Conservation (phyloP, 2,888 invertebrate genomes). For the Rotaria sp. region DNA sequence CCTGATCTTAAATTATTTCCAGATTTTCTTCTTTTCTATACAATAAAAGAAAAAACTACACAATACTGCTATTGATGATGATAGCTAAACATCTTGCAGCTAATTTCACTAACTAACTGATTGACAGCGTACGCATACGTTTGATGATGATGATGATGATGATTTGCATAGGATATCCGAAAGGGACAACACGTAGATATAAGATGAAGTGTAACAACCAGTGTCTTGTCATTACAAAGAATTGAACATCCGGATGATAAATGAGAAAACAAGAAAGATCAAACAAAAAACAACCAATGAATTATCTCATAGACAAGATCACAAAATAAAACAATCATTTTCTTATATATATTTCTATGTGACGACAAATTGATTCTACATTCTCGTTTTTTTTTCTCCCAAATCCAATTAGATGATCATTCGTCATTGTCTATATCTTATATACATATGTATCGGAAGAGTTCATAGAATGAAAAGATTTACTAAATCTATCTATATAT, state of each 20-base stretch:
- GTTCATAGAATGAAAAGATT: background rate
- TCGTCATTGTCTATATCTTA: background rate
- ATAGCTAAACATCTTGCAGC: background rate
- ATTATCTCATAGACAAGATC: background rate
- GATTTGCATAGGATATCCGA: background rate
- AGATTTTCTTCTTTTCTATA: background rate
- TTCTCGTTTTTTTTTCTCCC: background rate
- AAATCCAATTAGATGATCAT: background rate
- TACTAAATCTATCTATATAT: background rate
- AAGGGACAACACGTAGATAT: background rate
- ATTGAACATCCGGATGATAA: background rate
- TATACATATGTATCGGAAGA: background rate
- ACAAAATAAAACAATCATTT: background rate
- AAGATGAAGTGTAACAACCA: background rate
- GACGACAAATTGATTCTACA: background rate
- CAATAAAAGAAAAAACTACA: background rate
- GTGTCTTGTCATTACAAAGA: background rate
- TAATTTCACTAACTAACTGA: background rate
- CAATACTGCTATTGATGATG: background rate
- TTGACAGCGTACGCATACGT: background rate
- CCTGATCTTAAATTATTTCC: background rate
- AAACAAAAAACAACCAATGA: background rate
- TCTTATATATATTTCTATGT: background rate
- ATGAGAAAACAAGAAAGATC: background rate
- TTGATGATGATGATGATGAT: background rate